Evolutionary conservation across 2,797 vertebrate species (phyloP), one percentile per base, ranked within the genome.

Genomic region (Amblyopsis hoosieri): DNA sequence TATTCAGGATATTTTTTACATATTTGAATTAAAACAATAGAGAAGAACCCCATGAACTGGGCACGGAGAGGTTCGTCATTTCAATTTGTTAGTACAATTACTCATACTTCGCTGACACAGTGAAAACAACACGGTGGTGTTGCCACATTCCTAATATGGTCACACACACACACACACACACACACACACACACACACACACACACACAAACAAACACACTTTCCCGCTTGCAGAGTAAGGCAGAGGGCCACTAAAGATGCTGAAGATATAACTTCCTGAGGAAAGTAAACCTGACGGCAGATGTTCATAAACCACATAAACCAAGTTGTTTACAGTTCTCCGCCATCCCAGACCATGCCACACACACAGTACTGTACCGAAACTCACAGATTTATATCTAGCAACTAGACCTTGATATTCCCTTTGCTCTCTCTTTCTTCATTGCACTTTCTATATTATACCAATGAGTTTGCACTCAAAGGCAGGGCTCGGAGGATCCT

Each of bases 1-100:
- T 78, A 84, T 75, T 88, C 84, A 87, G 87, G 80, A 17, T 37
- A 17, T 47, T 54, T 13, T 29, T 29, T 33, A 54, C 53, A 54
- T 13, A 23, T 29, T 31, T 33, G 29, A 33, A 54, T 54, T 33
- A 29, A 42, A 13, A 33, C 23, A 31, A 37, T 54, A 13, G 53
- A 31, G 53, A 54, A 53, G 19, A 17, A 53, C 13, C 29, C 58
- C 45, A 57, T 23, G n/a, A 64, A 57, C 23, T 50, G 13, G 29
- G 13, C 51, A 13, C n/a, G 54, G 14, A 49, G 33, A 10, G 33
- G 19, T 71, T 58, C 60, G 9, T 63, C 71, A 57, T 58, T 72
- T 64, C 7, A 56, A 17, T 64, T 67, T 62, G 31, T 72, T 61
- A 49, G 63, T 55, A 47, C 57, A 67, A 65, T 67, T 53, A 67